These are phyloP conservation scores for Chelonoidis abingdonii DNA, from an alignment of 2,113 vertebrate genomes.

Conservation along the genomic window DNA sequence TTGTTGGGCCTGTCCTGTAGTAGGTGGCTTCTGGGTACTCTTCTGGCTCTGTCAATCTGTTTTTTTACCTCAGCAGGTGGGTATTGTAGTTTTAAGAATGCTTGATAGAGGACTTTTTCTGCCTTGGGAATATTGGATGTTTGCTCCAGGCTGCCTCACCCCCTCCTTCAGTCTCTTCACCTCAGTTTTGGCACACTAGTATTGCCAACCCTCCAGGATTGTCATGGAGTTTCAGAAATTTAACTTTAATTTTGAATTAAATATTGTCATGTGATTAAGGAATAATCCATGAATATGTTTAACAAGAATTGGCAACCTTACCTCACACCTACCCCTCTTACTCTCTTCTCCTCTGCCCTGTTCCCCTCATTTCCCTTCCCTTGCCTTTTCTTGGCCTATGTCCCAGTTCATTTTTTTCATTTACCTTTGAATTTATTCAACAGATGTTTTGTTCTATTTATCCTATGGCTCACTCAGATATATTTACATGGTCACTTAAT, in stretches of 20 bases:
- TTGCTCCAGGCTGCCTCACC: not conserved
- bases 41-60: too few relatives aligned
- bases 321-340: not conserved
- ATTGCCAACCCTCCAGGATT: too few relatives aligned
- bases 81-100: too few relatives aligned
- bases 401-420: not conserved
- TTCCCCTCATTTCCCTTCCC: too few relatives aligned
- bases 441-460: not conserved
- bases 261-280: too few relatives aligned
- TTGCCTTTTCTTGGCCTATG: not conserved
- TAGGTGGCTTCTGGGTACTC: too few relatives aligned
- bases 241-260: too few relatives aligned
- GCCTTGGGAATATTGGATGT: fast-evolving
- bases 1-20: too few relatives aligned
- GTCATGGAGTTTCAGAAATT: too few relatives aligned
- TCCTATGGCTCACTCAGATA: not conserved
- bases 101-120: not conserved
- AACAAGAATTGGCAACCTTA: not conserved
- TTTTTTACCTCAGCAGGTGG: too few relatives aligned
- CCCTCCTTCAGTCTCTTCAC: not conserved
- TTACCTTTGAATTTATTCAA: not conserved
- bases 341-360: not conserved
- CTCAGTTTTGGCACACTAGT: not conserved
- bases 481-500: not conserved
- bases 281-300: not conserved